A percentile compares a stretch with the other conserved stretches of the same genome.
phyloP scores from a whole-genome alignment of 2,113 vertebrate species.

The Gymnorhina tibicen region DNA sequence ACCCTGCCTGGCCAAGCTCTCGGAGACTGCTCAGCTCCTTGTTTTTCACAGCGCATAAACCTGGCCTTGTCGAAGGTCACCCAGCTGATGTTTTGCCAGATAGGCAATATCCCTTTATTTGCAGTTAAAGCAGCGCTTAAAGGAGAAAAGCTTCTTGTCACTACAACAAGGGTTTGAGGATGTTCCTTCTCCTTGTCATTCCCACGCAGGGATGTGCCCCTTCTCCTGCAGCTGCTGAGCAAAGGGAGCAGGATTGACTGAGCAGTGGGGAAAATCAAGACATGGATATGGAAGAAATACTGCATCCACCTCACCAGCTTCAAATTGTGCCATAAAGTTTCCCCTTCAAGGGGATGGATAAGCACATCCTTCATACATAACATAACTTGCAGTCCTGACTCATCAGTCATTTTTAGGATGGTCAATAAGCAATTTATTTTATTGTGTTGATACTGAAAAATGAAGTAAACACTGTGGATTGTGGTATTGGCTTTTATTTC shows the following conservation, averaged over 20 bases:
- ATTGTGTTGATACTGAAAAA: neutral
- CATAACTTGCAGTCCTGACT: neutral
- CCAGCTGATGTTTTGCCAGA: slow-evolving; percentile 22
- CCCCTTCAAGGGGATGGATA: neutral
- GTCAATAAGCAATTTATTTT: slow-evolving; percentile 46
- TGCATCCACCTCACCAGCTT: neutral
- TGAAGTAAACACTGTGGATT: neutral
- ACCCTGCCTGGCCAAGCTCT: neutral
- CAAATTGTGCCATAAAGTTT: neutral
- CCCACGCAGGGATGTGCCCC: neutral
- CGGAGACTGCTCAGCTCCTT: neutral
- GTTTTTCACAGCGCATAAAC: slow-evolving; percentile 9
- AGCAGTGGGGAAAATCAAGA: neutral
- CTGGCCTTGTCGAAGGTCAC: neutral
- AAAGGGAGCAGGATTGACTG: neutral
- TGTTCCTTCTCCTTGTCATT: neutral
- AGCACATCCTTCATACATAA: neutral
- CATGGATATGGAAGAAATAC: neutral
- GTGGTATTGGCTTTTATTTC: neutral
- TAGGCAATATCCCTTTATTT: slow-evolving; percentile 6
- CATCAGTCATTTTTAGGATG: neutral
- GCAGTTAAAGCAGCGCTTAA: neutral
- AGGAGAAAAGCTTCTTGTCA: neutral
- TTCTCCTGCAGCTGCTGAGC: neutral
- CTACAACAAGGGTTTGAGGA: neutral